Evolutionary conservation across 2,888 invertebrate genomes (phyloP).

Genomic region (Pammene aurita): DNA sequence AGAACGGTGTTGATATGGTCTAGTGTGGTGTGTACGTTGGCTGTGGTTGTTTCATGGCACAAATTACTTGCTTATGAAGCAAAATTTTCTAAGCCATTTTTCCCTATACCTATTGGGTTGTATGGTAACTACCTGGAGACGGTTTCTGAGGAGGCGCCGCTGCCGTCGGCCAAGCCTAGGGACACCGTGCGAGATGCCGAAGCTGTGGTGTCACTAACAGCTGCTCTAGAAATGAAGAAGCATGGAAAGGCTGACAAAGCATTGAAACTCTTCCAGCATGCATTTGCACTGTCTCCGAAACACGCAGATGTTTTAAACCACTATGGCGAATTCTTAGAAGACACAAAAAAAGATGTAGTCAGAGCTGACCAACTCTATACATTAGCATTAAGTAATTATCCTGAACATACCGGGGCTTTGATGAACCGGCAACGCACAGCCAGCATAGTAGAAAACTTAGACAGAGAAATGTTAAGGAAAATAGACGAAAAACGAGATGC

Average conservation of each 20-base stretch:
- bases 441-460: constrained; percentile 94
- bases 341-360: constrained; percentile 91
- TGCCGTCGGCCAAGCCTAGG: constrained; percentile 50
- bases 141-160: constrained; percentile 57
- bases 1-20: constrained; percentile 74
- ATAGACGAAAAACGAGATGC: constrained; percentile 94
- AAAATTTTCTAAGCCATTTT: constrained; percentile 70
- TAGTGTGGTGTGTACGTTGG: constrained; percentile 73
- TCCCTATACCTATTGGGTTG: constrained; percentile 72
- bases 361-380: constrained; percentile 95
- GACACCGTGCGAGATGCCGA: constrained; percentile 82
- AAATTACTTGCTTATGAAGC: constrained; percentile 70
- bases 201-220: constrained; percentile 91
- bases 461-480: constrained; percentile 88
- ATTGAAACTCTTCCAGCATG: constrained; percentile 93
- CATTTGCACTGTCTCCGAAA: constrained; percentile 93
- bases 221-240: constrained; percentile 92
- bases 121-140: constrained; percentile 72
- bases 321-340: constrained; percentile 96
- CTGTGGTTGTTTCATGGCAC: constrained; percentile 71
- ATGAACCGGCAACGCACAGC: constrained; percentile 93
- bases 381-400: constrained; percentile 91
- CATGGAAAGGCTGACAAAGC: constrained; percentile 94
- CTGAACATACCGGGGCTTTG: constrained; percentile 91
- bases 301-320: constrained; percentile 96